Base-by-base conservation (phyloP, 2,888 invertebrate genomes). In the Troglohyphantes excavatus region DNA sequence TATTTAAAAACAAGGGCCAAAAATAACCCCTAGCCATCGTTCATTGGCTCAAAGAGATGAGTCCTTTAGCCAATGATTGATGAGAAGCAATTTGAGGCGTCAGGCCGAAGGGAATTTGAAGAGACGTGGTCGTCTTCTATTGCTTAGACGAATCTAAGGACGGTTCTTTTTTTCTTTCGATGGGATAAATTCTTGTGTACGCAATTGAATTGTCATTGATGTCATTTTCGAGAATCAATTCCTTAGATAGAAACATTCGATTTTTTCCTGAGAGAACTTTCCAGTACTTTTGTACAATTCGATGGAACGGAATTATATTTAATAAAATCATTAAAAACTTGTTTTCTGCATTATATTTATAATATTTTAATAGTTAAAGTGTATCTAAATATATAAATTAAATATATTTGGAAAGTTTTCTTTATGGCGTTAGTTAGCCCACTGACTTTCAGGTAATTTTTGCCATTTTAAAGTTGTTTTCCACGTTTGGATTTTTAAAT, bases 81-180 rank as follows among this genome's bases (percentile, higher is more conserved):
- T 83, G 83, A 65, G 72, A 46, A 73, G 73, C 83, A 83, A 83
- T 83, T 83, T 83, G 73, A 83, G 73, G 83, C 83, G 46, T 73
- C 83, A 65, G 73, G 46, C 83, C 73, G 19, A 72, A 33, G 83
- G 83, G 72, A 65, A 73, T 83, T 73, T 73, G 65, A 83, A 65
- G 73, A 73, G 63, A 83, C 46, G 65, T n/a, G 73, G 65, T 59
- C 27, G 29, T 7, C 53, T 76, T 23, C 65, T 78, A 65, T 78
- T 63, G 65, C 33, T 65, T n/a, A 43, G 67, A n/a, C 17, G 79
- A 65, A 29, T 33, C 46, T 67, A 33, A 81, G 29, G 46, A 19
- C 27, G 27, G 43, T 68, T 68, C 19, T 81, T 81, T 53, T 43
- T 21, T 68, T 46, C 46, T 19, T 33, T 68, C 6, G 67, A 29